phyloP scores from a whole-genome alignment of 1,140 invertebrate species.

The Solenopsis fugax region DNA sequence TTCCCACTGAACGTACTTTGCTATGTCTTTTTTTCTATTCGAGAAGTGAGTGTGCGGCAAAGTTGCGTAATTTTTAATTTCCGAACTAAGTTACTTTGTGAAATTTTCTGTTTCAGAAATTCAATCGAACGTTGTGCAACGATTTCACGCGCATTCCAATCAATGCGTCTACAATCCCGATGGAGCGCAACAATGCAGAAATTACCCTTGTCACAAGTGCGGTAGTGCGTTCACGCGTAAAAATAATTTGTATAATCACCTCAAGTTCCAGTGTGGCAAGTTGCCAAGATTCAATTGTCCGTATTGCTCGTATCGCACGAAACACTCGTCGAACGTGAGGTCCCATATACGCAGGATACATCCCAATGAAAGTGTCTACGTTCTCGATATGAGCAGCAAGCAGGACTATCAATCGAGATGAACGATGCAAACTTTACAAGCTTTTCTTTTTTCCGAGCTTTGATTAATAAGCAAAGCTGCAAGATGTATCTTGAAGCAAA shows the following conservation, averaged over 20 bases:
- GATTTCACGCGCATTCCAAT: constrained; percentile 20
- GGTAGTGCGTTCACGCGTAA: constrained; percentile 77
- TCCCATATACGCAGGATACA: constrained; percentile 79
- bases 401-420: constrained; percentile 9
- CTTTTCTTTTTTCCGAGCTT: neutral
- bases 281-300: constrained; percentile 87
- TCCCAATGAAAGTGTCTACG: constrained; percentile 61
- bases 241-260: constrained; percentile 87
- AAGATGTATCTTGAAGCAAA: neutral
- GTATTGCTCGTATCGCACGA: constrained; percentile 83
- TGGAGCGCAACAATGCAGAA: constrained; percentile 36
- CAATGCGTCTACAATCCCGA: constrained; percentile 40
- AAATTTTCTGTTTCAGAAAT: constrained; percentile 71
- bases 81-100: constrained; percentile 23
- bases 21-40: neutral
- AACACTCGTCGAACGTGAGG: constrained; percentile 83
- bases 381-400: constrained; percentile 60
- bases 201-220: constrained; percentile 78
- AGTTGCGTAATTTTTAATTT: neutral
- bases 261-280: constrained; percentile 87
- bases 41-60: neutral
- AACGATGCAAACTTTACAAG: neutral
- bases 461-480: neutral
- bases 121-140: neutral
- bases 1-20: neutral